phyloP scores from a whole-genome alignment of 2,113 vertebrate species.

The Passer montanus region DNA sequence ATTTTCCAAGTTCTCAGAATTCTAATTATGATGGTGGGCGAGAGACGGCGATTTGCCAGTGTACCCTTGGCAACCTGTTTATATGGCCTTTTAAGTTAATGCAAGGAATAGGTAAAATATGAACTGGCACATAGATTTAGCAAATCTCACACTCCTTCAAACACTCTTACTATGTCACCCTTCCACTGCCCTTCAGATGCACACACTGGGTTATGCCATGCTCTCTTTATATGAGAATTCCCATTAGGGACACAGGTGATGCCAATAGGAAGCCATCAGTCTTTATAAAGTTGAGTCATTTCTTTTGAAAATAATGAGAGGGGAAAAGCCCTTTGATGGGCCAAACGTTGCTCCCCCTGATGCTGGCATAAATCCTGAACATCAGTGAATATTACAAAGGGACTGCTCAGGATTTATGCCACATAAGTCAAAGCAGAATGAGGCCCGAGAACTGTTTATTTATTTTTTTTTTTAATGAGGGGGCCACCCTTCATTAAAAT shows the following conservation, averaged over 20 bases:
- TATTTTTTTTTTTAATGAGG: slow-evolving; percentile 4
- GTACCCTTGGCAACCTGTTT: slow-evolving; percentile 53
- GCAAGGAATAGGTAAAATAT: slow-evolving; percentile 54
- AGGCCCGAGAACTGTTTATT: slow-evolving; percentile 38
- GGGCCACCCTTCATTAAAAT: not conserved
- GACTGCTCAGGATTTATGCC: slow-evolving; percentile 36
- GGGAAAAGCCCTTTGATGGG: slow-evolving; percentile 1
- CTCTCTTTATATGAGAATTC: not conserved
- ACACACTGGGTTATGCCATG: not conserved
- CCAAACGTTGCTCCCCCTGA: not conserved
- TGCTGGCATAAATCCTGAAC: slow-evolving; percentile 29
- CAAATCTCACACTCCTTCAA: not conserved
- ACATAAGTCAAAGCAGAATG: slow-evolving; percentile 57
- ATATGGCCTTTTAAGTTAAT: slow-evolving; percentile 54
- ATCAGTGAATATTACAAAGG: slow-evolving; percentile 21
- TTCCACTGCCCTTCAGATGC: not conserved
- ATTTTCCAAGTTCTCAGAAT: slow-evolving; percentile 64
- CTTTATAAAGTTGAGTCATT: slow-evolving; percentile 37
- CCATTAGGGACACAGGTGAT: not conserved
- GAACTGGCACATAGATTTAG: slow-evolving; percentile 13
- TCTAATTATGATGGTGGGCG: slow-evolving; percentile 61
- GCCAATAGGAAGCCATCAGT: slow-evolving; percentile 46
- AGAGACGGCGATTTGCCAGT: slow-evolving; percentile 46
- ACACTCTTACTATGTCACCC: not conserved
- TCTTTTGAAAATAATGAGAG: slow-evolving; percentile 11